Evolutionary conservation across 2,113 vertebrate genomes (phyloP), one percentile per base, ranked within the genome.

Genomic region (Peromyscus leucopus): DNA sequence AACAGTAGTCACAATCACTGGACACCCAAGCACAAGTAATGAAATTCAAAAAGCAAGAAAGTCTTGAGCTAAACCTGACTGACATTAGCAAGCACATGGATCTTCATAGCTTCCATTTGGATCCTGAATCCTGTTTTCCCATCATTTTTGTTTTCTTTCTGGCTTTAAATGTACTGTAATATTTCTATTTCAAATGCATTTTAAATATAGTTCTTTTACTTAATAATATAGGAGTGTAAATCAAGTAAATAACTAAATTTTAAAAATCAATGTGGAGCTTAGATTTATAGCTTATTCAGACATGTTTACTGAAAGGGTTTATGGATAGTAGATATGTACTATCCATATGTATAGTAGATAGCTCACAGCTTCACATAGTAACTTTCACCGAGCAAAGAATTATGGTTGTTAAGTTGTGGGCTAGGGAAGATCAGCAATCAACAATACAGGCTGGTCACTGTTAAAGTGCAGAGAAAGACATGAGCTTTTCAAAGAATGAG

Each of bases 141-240:
- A 95, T 71, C 91, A 71, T 28, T 21, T 63, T 84, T 92, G 19
- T 75, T 92, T 48, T 87, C 48, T 85, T 48, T 39, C 13, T 57
- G 48, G 79, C 63, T 95, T 94, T 61, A 95, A 96, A 69, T 72
- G 2, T 82, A 79, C 69, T 95, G 84, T 91, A 78, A 65, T 33
- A 74, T 87, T 96, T 94, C 36, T 80, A 59, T 71, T 59, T 57
- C 46, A 4, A 48, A 67, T 90, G 28, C 4, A 69, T 95, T 91
- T 87, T 91, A n/a, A 91, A 88, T 69, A 76, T 1, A 76, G 15
- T 39, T 76, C 5, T 92, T 95, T 93, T 87, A 65, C 76, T 95
- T 94, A 67, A 86, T 85, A 91, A 61, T 78, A 24, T 72, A 3
- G 9, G 61, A 85, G 24, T 82, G 9, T 67, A 96, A 72, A 83